Evolutionary conservation across 1,140 invertebrate species (phyloP), one percentile per base, ranked within the genome.

Genomic region (Tetranychus cinnabarinus): DNA sequence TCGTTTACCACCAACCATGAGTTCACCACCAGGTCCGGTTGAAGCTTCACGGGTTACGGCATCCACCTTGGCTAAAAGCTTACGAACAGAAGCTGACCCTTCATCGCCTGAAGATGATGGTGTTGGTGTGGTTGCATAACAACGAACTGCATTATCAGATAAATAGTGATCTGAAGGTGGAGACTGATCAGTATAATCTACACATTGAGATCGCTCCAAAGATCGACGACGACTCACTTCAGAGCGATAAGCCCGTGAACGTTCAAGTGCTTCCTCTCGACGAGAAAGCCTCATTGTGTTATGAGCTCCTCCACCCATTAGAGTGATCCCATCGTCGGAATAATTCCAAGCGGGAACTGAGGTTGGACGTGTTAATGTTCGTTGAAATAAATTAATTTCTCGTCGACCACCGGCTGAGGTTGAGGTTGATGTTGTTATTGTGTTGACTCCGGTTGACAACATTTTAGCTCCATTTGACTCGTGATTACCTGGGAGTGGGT

Each of bases 401-500:
- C 57, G 37, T n/a, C 57, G 37, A 42, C 33, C 37, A 13, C 10
- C 35, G 0, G n/a, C 15, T 34, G 39, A 46, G 13, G 36, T 34
- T 59, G 57, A 59, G 42, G 42, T 34, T n/a, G 33, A 37, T 13
- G 47, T 54, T 31, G 33, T 60, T 13, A 37, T 10, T 6, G 46
- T 52, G 59, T 60, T 60, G 3, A 37, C 39, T 13, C 47, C 47
- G 15, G 59, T 60, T 15, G 47, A 48, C 4, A 31, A 50, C 13
- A 12, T 50, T 10, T 60, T 34, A 23, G 15, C 5, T n/a, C 33
- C 47, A 46, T 39, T 39, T 23, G 7, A 35, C 12, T 48, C 23
- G 7, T 47, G 37, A 46, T 85, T 64, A 13, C 68, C 66, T 5
- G 86, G 82, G 78, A 95, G 85, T 34, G 88, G 88, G 68, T 92